A percentile compares a stretch with the other conserved stretches of the same genome.
Conservation (phyloP, 1,140 invertebrate genomes). For the Akabosia matsudoensis region DNA sequence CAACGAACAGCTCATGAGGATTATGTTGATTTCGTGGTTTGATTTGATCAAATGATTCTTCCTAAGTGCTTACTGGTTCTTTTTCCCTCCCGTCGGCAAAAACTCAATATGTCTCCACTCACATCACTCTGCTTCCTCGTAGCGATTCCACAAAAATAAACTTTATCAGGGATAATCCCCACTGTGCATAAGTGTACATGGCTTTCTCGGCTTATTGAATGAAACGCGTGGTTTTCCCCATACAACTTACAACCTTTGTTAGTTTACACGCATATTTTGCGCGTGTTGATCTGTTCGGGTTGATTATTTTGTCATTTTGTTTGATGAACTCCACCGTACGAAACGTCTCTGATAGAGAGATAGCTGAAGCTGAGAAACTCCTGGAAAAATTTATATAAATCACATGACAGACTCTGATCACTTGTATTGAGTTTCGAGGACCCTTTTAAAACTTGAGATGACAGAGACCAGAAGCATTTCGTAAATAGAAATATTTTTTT, state of each 20-base stretch:
- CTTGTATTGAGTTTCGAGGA: not conserved
- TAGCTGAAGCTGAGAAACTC: not conserved
- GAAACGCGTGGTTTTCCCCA: not conserved
- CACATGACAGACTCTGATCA: not conserved
- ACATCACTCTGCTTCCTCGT: not conserved
- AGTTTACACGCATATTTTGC: not conserved
- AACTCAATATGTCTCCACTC: not conserved
- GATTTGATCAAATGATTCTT: not conserved
- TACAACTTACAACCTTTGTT: not conserved
- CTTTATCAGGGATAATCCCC: not conserved
- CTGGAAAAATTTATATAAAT: not conserved
- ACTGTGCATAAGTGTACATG: not conserved
- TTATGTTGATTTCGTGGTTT: conserved; percentile 12
- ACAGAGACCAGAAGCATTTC: not conserved
- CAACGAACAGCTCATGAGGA: not conserved
- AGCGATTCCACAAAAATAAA: not conserved
- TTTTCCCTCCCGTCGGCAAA: not conserved
- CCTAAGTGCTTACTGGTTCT: not conserved
- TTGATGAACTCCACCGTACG: not conserved
- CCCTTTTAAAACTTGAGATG: not conserved
- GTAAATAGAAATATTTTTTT: no score
- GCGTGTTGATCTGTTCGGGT: not conserved
- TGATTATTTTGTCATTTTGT: not conserved
- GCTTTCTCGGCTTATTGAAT: not conserved
- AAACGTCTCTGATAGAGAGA: not conserved